Conservation (phyloP, 2,888 invertebrate genomes). For the Coremacera marginata region DNA sequence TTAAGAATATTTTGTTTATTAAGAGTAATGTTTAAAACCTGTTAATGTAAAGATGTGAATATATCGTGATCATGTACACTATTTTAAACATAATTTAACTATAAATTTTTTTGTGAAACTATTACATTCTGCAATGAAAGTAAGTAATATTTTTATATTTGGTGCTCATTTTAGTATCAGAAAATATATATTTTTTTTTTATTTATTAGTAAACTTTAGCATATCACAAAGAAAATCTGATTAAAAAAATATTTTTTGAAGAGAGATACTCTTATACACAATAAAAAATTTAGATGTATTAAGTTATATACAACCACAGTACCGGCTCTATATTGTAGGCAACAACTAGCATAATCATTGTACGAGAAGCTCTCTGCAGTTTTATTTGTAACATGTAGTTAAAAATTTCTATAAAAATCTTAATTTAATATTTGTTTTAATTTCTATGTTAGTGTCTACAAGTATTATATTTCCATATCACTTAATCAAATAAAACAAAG, state of each 20-base stretch:
- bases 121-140: no score
- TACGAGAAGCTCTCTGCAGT: neutral
- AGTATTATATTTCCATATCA: constrained; percentile 28
- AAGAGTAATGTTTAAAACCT: no score
- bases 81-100: no score
- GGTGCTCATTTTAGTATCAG: no score
- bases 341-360: constrained; percentile 1
- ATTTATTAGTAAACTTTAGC: neutral
- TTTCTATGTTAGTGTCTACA: neutral
- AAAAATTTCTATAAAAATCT: neutral
- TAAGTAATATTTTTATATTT: no score
- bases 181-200: no score
- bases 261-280: neutral
- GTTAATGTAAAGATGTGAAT: no score
- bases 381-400: constrained; percentile 9
- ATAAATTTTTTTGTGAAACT: no score
- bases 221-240: neutral
- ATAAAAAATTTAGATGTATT: no score
- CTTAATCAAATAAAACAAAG: constrained; percentile 12
- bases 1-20: constrained; percentile 32
- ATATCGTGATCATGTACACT: no score
- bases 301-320: no score
- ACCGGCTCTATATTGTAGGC: no score
- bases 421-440: neutral
- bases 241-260: neutral